These are phyloP conservation scores for Catotricha subobsoleta DNA, from an alignment of 2,888 invertebrate genomes.

Conservation along the genomic window DNA sequence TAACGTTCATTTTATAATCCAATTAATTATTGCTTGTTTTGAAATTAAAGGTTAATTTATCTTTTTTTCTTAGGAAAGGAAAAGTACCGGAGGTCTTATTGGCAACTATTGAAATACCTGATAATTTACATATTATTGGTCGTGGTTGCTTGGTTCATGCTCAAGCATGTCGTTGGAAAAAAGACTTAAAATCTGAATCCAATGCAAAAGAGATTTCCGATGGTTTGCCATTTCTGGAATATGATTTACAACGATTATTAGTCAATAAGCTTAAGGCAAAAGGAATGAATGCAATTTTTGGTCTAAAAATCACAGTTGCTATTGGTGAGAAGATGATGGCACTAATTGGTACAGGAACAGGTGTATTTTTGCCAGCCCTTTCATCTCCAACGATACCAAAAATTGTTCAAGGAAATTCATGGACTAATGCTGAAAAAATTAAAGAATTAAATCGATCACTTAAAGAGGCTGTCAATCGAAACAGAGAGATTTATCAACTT, in stretches of 20 bases:
- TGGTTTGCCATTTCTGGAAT: slow-evolving; percentile 87
- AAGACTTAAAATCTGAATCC: slow-evolving; percentile 62
- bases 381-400: slow-evolving; percentile 58
- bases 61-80: slow-evolving; percentile 41
- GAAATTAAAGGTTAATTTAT: too few relatives aligned
- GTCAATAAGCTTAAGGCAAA: slow-evolving; percentile 81
- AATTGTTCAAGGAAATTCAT: slow-evolving; percentile 45
- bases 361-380: slow-evolving; percentile 54
- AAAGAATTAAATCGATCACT: slow-evolving; percentile 50
- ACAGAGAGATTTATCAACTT: slow-evolving; percentile 50
- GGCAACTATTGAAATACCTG: slow-evolving; percentile 74
- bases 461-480: slow-evolving; percentile 48
- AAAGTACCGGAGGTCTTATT: slow-evolving; percentile 83
- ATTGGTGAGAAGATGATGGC: slow-evolving; percentile 79
- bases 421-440: slow-evolving; percentile 44
- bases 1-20: slow-evolving; percentile 18
- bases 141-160: slow-evolving; percentile 49
- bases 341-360: slow-evolving; percentile 78
- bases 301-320: slow-evolving; percentile 56
- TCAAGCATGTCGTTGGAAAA: slow-evolving; percentile 58
- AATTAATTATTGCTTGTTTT: slow-evolving; percentile 8
- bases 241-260: slow-evolving; percentile 80
- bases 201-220: slow-evolving; percentile 90
- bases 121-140: slow-evolving; percentile 52
- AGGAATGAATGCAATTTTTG: slow-evolving; percentile 89